Conservation (phyloP, 2,888 invertebrate genomes). For the Antheraea yamamai region DNA sequence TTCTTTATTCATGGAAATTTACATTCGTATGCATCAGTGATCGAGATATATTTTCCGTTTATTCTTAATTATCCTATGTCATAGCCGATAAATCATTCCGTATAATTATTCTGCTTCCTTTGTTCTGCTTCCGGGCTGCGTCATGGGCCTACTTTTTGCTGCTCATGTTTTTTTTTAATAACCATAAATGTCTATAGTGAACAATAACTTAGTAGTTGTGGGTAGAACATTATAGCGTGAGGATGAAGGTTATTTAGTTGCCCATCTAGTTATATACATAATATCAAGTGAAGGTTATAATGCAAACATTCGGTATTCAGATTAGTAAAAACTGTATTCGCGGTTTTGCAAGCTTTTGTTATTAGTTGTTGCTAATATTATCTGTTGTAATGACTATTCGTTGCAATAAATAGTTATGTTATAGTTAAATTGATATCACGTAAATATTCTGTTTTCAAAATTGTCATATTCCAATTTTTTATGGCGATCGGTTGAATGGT, state of each 20-base stretch:
- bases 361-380: too few relatives aligned
- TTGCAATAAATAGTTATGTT: too few relatives aligned
- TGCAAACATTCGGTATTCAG: not conserved
- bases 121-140: constrained; percentile 35
- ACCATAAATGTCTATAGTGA: constrained; percentile 36
- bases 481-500: too few relatives aligned
- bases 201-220: constrained; percentile 17
- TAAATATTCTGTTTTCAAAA: too few relatives aligned
- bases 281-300: not conserved
- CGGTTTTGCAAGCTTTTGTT: too few relatives aligned
- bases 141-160: constrained; percentile 32
- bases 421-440: too few relatives aligned
- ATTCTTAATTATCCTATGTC: constrained; percentile 34
- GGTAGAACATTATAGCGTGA: constrained; percentile 3
- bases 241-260: not conserved
- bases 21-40: constrained; percentile 22
- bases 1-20: constrained; percentile 33
- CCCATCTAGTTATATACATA: not conserved
- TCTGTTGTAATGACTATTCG: too few relatives aligned
- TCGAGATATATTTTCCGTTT: constrained; percentile 44
- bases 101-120: constrained; percentile 34
- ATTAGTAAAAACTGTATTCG: too few relatives aligned
- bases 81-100: constrained; percentile 32
- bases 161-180: constrained; percentile 34
- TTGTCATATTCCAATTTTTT: too few relatives aligned